Base-by-base conservation (phyloP, 2,113 vertebrate species). In the Centropristis striata region DNA sequence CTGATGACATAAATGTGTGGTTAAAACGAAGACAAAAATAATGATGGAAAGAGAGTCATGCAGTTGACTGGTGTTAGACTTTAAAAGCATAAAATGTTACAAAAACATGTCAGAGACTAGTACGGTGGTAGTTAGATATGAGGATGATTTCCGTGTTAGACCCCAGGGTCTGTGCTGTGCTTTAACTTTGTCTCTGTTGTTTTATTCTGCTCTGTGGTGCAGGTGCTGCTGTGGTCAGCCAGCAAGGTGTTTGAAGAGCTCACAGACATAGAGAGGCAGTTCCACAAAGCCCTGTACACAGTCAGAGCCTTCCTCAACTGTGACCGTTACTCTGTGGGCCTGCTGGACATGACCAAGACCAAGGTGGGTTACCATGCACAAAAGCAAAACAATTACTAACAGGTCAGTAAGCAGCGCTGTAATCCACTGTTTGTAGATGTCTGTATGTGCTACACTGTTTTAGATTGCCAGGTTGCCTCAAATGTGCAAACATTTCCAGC, bases 171-270 rank as follows among this genome's bases (percentile, higher is more conserved):
- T n/a, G n/a, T n/a, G n/a, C n/a, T 42, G 6, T 20, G 16, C 61
- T 15, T 20, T 32, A 23, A 23, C 18, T 21, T 12, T 21, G 1
- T 4, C 16, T 16, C 39, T 64, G 55, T 1, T 21, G 4, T 36
- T 16, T 10, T 37, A 2, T 51, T 25, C 3, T 28, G 1, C 51
- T 71, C 16, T 36, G 2, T 25, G n/a, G 3, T 61, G 2, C 86
- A 96, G 95, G 93, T 96, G 55, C 86, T 96, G 80, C 92, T 96
- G 72, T 96, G 95, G 95, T 96, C 95, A 18, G 95, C 95, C 92
- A 96, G 95, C 89, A 96, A 96, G 83, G 95, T 96, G 79, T 96
- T 96, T 74, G 95, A 96, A 64, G 95, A 96, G 88, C 90, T 96
- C 77, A 96, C 95, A 0, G 95, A 96, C 90, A 96, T 96, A 1